phyloP scores from a whole-genome alignment of 2,797 vertebrate genomes.

The Antennarius maculatus region DNA sequence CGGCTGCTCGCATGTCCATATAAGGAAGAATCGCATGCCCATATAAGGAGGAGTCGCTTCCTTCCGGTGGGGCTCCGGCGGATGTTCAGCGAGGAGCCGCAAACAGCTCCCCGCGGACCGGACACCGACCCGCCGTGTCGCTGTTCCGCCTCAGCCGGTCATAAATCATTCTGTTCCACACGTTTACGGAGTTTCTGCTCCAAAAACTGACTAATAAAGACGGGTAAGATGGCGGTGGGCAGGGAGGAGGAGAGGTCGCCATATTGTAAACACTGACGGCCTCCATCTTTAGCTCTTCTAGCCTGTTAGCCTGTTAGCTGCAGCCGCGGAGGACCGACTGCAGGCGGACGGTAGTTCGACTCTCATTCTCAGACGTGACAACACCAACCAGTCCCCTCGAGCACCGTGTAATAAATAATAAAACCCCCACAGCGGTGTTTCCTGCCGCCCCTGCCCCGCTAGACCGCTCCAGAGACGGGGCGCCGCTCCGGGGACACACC shows the following conservation, averaged over 20 bases:
- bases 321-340: conserved; percentile 57
- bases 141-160: background rate
- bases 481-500: too few relatives aligned
- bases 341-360: background rate
- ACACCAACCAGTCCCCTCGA: background rate
- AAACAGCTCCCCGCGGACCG: background rate
- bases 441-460: too few relatives aligned
- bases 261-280: conserved; percentile 91
- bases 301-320: background rate
- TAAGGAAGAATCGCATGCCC: too few relatives aligned
- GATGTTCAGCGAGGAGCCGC: conserved; percentile 10
- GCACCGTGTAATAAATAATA: too few relatives aligned
- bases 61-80: background rate
- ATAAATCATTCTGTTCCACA: too few relatives aligned
- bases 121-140: too few relatives aligned
- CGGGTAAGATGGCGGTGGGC: conserved; percentile 90
- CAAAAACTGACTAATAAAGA: conserved; percentile 18
- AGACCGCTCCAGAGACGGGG: too few relatives aligned
- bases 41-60: too few relatives aligned
- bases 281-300: conserved; percentile 67
- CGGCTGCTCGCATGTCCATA: too few relatives aligned
- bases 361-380: background rate
- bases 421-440: too few relatives aligned
- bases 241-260: conserved; percentile 88
- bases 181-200: background rate